Evolutionary conservation across 2,797 vertebrate species (phyloP).

Genomic region (Podargus strigoides): DNA sequence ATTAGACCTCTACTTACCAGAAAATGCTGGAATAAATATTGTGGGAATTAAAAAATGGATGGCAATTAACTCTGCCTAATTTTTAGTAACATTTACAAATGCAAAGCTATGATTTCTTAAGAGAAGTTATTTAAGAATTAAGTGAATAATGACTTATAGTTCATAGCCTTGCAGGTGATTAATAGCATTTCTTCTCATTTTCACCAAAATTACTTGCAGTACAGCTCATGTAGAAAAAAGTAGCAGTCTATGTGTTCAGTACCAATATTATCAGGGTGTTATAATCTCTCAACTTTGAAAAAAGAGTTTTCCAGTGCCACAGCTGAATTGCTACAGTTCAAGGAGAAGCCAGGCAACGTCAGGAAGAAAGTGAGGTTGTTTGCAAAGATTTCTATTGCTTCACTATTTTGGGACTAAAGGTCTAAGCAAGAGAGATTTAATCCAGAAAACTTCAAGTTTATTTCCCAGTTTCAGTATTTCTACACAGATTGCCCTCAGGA

Average conservation of each 20-base stretch:
- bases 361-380: neutral
- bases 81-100: conserved; percentile 5
- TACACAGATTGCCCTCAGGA: neutral
- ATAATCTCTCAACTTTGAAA: neutral
- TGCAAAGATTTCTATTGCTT: neutral
- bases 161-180: neutral
- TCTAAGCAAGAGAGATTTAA: neutral
- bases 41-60: neutral
- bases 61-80: neutral
- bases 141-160: neutral
- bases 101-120: neutral
- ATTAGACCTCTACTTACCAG: neutral
- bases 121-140: neutral
- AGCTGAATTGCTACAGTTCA: neutral
- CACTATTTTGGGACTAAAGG: neutral
- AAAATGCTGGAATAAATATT: conserved; percentile 37
- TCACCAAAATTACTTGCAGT: neutral
- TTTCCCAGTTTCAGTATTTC: neutral
- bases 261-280: neutral
- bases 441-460: neutral
- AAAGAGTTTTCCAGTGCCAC: neutral
- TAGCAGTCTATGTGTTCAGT: neutral
- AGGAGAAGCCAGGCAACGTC: neutral
- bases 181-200: neutral
- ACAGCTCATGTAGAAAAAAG: neutral